Evolutionary conservation across 2,113 vertebrate species (phyloP).

Genomic region (Sterrhoptilus dennistouni): DNA sequence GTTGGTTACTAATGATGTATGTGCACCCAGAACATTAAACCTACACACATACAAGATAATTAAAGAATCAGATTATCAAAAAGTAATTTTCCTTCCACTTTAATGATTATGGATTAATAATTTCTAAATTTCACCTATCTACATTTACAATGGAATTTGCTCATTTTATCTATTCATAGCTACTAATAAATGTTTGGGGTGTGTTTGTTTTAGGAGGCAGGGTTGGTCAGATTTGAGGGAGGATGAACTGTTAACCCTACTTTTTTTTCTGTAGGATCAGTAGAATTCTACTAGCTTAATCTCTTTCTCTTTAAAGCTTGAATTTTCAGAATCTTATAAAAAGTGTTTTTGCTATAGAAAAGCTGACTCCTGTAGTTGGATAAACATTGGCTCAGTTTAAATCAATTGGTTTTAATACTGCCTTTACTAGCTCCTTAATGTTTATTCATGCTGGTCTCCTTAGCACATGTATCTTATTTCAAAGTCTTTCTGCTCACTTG

Average conservation of each 20-base stretch:
- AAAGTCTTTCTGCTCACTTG: not conserved
- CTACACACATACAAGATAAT: not conserved
- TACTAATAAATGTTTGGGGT: not conserved
- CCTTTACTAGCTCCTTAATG: not conserved
- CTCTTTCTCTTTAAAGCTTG: not conserved
- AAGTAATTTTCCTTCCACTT: not conserved
- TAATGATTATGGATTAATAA: not conserved
- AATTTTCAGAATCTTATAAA: not conserved
- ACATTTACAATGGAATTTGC: not conserved
- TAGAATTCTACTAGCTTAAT: not conserved
- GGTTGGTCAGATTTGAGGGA: not conserved
- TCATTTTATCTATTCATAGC: not conserved
- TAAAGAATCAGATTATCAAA: not conserved
- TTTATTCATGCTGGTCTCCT: constrained; percentile 8
- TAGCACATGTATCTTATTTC: not conserved
- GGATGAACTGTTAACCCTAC: rapidly evolving
- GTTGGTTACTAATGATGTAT: not conserved
- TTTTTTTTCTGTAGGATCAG: not conserved
- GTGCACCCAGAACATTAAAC: not conserved
- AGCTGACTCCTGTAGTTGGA: not conserved
- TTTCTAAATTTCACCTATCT: not conserved
- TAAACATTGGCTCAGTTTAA: not conserved
- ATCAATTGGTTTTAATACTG: not conserved
- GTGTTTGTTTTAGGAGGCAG: not conserved
- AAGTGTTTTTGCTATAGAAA: not conserved